Base-by-base conservation (phyloP, 2,888 invertebrate species). In the Pseudococcus jackbeardsleyi region DNA sequence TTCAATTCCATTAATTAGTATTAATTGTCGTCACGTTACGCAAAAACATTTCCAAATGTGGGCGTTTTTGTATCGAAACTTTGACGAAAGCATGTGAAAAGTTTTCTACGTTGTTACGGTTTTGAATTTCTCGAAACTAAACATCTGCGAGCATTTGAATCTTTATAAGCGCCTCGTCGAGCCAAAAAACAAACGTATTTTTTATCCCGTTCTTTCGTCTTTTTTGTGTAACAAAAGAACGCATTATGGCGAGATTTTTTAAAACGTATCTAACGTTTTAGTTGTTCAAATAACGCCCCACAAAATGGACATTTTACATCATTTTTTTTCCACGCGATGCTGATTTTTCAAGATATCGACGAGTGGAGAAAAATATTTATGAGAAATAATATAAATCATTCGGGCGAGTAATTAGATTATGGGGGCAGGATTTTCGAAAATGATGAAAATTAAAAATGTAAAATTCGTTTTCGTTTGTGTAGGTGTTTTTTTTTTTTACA, bases 1-100 rank as follows among this genome's bases (percentile, higher is more conserved):
- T 39, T 39, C 72, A 33, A 72, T 72, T 72, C 72, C 72, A 33
- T 72, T 72, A 72, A 72, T 72, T 72, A 72, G 33, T 39, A 72
- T 72, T 39, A 64, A 33, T 72, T 72, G 72, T 72, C 17, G 7
- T 72, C 12, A 72, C 33, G 33, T 72, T 72, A 15, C 6, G 72
- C 72, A 33, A 72, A 72, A 33, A 72, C 39, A 11, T 7, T 33
- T 72, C 17, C 12, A 68, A 68, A 26, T 33, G 64, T 22, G 64
- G 64, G 22, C 33, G 72, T 72, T 33, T 39, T 72, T 39, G 15
- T 39, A 72, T 72, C 17, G 72, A 33, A 72, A 33, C 17, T 72
- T 72, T 72, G 72, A 72, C 12, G 72, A 33, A 72, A 33, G 72
- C 33, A 33, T 72, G 11, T 39, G 6, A 26, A 33, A 72, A 72